Percentiles rank a stretch among this genome's conserved stretches.
These are phyloP conservation scores for Clarias gariepinus DNA, from an alignment of 2,113 vertebrate species.

Conservation along the genomic window DNA sequence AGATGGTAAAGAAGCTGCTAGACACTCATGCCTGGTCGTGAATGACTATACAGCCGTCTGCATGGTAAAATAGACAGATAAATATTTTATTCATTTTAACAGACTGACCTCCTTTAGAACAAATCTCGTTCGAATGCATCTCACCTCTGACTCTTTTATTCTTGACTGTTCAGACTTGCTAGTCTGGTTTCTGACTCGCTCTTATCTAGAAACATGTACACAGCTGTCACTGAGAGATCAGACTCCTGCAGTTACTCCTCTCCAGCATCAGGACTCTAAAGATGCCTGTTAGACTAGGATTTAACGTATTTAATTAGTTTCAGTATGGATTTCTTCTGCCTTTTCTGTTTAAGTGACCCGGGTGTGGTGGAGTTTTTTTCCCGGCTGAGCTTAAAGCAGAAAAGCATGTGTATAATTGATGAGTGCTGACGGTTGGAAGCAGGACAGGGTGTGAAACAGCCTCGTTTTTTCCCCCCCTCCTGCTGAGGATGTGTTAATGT, in stretches of 20 bases:
- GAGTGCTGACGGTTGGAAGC: constrained; percentile 17
- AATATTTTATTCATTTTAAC: background rate
- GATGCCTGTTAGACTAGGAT: background rate
- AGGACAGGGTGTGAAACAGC: constrained; percentile 22
- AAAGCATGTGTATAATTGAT: constrained; percentile 9
- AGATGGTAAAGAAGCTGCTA: background rate
- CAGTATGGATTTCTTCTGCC: background rate
- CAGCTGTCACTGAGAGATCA: background rate
- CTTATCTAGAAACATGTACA: background rate
- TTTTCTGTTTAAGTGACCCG: background rate
- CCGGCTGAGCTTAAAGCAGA: constrained; percentile 17
- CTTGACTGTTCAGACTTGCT: background rate
- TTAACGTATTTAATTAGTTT: background rate
- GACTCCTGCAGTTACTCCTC: background rate
- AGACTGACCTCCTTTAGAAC: background rate
- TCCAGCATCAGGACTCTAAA: background rate
- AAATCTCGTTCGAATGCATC: background rate
- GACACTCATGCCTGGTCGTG: background rate
- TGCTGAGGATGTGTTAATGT: constrained; percentile 43
- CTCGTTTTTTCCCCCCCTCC: constrained; percentile 21
- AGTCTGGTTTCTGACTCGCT: background rate
- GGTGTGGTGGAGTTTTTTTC: background rate
- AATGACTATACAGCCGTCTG: background rate
- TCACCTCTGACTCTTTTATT: background rate
- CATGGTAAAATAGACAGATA: background rate